Conservation (phyloP, 2,113 vertebrate species). For the Dicrurus megarhynchus region DNA sequence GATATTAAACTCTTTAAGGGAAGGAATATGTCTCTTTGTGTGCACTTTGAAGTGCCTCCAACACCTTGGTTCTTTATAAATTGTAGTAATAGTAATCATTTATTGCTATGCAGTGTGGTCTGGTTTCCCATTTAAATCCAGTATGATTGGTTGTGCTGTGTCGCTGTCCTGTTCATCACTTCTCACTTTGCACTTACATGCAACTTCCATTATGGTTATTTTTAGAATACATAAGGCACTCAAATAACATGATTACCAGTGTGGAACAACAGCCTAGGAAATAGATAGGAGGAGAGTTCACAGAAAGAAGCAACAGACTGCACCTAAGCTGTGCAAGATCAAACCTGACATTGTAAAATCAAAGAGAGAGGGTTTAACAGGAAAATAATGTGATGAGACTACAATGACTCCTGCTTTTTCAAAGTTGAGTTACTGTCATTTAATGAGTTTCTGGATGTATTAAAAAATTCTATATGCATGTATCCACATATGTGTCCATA, state of each 20-base stretch:
- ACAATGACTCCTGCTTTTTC: neutral
- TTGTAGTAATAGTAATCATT: neutral
- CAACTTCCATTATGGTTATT: conserved; percentile 55
- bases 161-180: conserved; percentile 51
- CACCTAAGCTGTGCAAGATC: conserved; percentile 29
- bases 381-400: neutral
- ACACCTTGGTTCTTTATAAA: neutral
- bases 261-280: conserved; percentile 56
- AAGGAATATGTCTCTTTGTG: neutral
- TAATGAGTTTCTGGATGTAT: neutral
- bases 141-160: neutral
- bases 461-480: neutral
- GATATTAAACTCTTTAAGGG: neutral
- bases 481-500: neutral
- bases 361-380: neutral
- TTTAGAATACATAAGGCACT: conserved; percentile 58
- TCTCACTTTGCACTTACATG: conserved; percentile 61
- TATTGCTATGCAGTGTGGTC: neutral
- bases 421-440: neutral
- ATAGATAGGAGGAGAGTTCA: conserved; percentile 38
- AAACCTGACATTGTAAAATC: conserved; percentile 19
- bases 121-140: conserved; percentile 1
- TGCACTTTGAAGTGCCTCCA: neutral
- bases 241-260: conserved; percentile 56
- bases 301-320: conserved; percentile 17